Evolutionary conservation across 2,888 invertebrate species (phyloP).

Genomic region (Lepidocyrtoides sp.): DNA sequence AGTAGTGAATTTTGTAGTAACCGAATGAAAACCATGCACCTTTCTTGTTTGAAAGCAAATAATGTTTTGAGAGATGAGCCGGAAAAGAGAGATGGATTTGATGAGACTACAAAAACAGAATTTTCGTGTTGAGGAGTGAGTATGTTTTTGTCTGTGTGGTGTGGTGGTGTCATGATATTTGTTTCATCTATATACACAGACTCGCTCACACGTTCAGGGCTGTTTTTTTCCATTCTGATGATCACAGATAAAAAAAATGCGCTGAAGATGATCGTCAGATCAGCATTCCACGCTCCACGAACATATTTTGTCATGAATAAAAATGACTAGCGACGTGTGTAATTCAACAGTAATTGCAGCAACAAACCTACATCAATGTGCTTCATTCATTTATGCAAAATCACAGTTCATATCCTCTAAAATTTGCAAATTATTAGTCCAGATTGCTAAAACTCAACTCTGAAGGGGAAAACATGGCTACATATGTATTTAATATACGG

Average conservation of each 20-base stretch:
- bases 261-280: not conserved
- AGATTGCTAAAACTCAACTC: not conserved
- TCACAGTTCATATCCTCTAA: conserved; percentile 8
- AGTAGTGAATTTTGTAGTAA: conserved; percentile 22
- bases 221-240: not conserved
- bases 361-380: not conserved
- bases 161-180: not conserved
- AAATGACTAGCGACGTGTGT: not conserved
- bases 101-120: not conserved
- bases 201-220: conserved; percentile 10
- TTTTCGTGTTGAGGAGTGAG: conserved; percentile 10
- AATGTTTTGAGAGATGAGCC: conserved; percentile 30
- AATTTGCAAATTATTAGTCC: not conserved
- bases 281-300: not conserved
- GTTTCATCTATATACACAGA: not conserved
- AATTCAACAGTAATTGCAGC: too few relatives aligned
- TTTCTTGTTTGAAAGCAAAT: not conserved
- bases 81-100: conserved; percentile 17
- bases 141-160: not conserved
- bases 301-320: conserved; percentile 21
- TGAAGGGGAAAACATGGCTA: too few relatives aligned
- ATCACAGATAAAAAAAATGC: not conserved
- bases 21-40: conserved; percentile 5
- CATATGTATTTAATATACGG: too few relatives aligned
- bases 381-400: conserved; percentile 35